Conservation (phyloP, 2,797 vertebrate genomes). For the Gobionotothen gibberifrons region DNA sequence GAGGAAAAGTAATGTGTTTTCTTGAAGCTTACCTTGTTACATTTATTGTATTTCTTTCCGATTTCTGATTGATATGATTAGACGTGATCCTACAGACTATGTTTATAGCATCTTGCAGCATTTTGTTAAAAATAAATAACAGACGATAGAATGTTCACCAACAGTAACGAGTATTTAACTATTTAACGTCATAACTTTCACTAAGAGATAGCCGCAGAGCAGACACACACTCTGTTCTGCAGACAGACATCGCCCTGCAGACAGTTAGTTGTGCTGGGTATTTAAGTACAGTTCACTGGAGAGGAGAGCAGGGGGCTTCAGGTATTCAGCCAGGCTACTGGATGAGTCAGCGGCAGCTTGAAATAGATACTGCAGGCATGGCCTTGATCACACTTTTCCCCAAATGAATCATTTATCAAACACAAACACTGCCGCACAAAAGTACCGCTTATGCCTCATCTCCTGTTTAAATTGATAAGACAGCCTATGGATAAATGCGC, state of each 20-base stretch:
- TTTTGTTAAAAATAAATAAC: too few species aligned
- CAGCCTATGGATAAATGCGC: slow-evolving; percentile 70
- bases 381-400: slow-evolving; percentile 79
- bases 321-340: slow-evolving; percentile 65
- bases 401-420: slow-evolving; percentile 84
- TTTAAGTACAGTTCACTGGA: slow-evolving; percentile 60
- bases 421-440: slow-evolving; percentile 71
- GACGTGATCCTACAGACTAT: too few species aligned
- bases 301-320: slow-evolving; percentile 58
- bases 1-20: too few species aligned
- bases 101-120: too few species aligned
- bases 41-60: too few species aligned
- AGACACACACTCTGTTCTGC: background rate
- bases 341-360: slow-evolving; percentile 78
- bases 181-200: too few species aligned
- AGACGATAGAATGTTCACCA: too few species aligned
- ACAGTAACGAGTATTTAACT: too few species aligned
- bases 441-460: slow-evolving; percentile 71
- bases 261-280: slow-evolving; percentile 26
- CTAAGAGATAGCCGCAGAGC: background rate
- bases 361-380: slow-evolving; percentile 79
- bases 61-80: too few species aligned
- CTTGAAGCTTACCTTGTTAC: too few species aligned
- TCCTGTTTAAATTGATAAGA: slow-evolving; percentile 81
- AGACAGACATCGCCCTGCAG: slow-evolving; percentile 24